phyloP scores from a whole-genome alignment of 2,113 vertebrate species.

The Equus quagga region DNA sequence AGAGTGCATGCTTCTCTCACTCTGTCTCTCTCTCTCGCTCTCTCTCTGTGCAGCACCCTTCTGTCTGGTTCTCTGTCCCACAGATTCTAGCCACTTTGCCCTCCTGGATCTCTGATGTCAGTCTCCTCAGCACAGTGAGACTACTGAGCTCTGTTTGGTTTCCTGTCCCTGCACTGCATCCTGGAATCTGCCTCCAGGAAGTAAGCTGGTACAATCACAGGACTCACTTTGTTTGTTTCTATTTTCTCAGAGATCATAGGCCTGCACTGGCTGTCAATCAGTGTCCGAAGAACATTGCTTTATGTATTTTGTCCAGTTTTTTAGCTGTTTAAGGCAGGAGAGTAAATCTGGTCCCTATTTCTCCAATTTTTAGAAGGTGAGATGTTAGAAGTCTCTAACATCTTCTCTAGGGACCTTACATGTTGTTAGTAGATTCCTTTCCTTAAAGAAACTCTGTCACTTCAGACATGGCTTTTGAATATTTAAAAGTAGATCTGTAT shows the following conservation, averaged over 20 bases:
- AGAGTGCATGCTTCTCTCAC: too few species aligned
- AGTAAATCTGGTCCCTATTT: background rate
- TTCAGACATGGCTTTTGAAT: slow-evolving; percentile 19
- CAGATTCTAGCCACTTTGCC: background rate
- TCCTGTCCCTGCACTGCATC: background rate
- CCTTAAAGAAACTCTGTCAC: slow-evolving; percentile 30
- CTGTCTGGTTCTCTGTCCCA: background rate
- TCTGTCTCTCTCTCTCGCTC: accelerated
- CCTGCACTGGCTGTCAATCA: background rate
- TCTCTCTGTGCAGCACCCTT: background rate
- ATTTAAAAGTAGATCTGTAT: slow-evolving; percentile 9
- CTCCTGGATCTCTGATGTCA: background rate
- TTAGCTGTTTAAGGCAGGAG: background rate
- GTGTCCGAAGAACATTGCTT: background rate
- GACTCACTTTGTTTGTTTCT: background rate
- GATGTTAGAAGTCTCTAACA: background rate
- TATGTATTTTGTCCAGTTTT: background rate
- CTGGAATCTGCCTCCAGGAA: background rate
- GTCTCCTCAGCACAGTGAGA: background rate
- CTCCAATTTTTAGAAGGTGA: background rate
- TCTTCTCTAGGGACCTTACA: slow-evolving; percentile 12
- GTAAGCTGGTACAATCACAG: background rate
- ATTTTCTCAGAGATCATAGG: background rate
- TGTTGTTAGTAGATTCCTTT: slow-evolving; percentile 25
- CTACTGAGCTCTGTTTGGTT: background rate